Conservation (phyloP, 2,113 vertebrate species). For the Pungitius pungitius region DNA sequence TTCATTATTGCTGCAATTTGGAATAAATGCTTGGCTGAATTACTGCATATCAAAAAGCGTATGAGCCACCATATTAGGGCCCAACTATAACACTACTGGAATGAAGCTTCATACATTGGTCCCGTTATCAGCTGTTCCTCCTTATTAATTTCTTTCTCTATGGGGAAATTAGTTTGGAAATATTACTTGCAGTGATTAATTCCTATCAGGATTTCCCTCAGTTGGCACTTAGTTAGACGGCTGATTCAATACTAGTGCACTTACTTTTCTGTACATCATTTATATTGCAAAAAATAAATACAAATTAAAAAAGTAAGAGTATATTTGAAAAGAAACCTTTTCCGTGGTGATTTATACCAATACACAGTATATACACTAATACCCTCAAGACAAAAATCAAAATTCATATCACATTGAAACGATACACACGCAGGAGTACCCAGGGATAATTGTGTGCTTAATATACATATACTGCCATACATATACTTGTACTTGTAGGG, state of each 20-base stretch:
- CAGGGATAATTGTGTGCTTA: neutral
- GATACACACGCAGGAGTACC: neutral
- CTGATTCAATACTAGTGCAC: constrained; percentile 45
- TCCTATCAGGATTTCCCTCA: constrained; percentile 49
- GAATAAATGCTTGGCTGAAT: constrained; percentile 65
- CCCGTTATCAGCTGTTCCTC: constrained; percentile 71
- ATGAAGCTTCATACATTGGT: constrained; percentile 58
- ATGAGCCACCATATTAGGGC: constrained; percentile 52
- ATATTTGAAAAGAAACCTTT: constrained; percentile 5
- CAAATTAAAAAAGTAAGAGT: neutral
- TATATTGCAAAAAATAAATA: constrained; percentile 14
- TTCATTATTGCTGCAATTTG: constrained; percentile 63
- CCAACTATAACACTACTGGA: constrained; percentile 52
- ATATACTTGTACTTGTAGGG: neutral
- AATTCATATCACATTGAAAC: neutral
- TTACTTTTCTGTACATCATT: constrained; percentile 32
- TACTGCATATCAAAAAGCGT: constrained; percentile 61
- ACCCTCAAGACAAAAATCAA: neutral
- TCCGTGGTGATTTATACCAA: neutral
- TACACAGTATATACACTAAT: neutral
- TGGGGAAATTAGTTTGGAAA: constrained; percentile 73
- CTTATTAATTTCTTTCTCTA: constrained; percentile 71
- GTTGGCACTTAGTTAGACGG: constrained; percentile 49
- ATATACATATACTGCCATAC: too few species aligned
- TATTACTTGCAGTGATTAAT: constrained; percentile 69